These are phyloP conservation scores for Synergus japonicus DNA, from an alignment of 2,888 invertebrate species.

Conservation along the genomic window DNA sequence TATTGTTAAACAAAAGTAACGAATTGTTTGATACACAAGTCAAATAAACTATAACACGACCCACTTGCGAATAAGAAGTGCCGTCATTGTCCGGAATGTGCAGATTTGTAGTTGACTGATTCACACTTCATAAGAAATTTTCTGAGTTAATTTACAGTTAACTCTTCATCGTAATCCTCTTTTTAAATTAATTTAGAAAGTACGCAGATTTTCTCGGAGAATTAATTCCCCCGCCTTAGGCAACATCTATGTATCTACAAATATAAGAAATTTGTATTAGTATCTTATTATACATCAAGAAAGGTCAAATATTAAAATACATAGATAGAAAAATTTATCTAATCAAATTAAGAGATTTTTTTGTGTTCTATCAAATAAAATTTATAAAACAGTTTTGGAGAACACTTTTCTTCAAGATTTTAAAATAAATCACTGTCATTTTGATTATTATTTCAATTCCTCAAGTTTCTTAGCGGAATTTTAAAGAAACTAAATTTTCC, in stretches of 20 bases:
- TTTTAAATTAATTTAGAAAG: slow-evolving; percentile 20
- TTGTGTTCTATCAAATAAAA: neutral
- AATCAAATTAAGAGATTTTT: neutral
- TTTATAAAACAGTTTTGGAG: neutral
- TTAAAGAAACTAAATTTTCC: neutral
- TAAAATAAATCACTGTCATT: neutral
- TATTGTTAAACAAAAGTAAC: slow-evolving; percentile 30
- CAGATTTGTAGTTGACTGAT: neutral
- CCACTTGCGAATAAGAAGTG: slow-evolving; percentile 38
- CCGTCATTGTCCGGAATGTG: slow-evolving; percentile 48
- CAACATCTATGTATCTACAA: neutral
- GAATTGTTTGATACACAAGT: slow-evolving; percentile 30
- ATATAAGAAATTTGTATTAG: neutral
- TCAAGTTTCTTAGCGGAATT: neutral
- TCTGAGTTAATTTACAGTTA: slow-evolving; percentile 22
- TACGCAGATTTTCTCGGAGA: neutral
- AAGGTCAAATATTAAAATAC: too few species aligned
- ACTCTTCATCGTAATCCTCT: slow-evolving; percentile 4
- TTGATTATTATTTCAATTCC: neutral
- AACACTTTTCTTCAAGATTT: neutral
- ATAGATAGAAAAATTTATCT: too few species aligned
- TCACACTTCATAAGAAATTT: slow-evolving; percentile 18
- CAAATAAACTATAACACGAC: slow-evolving; percentile 32
- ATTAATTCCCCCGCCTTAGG: neutral
- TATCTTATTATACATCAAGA: too few species aligned